A percentile compares a stretch with the other conserved stretches of the same genome.
Conservation (phyloP, 2,888 invertebrate genomes). For the Hemithea aestivaria region DNA sequence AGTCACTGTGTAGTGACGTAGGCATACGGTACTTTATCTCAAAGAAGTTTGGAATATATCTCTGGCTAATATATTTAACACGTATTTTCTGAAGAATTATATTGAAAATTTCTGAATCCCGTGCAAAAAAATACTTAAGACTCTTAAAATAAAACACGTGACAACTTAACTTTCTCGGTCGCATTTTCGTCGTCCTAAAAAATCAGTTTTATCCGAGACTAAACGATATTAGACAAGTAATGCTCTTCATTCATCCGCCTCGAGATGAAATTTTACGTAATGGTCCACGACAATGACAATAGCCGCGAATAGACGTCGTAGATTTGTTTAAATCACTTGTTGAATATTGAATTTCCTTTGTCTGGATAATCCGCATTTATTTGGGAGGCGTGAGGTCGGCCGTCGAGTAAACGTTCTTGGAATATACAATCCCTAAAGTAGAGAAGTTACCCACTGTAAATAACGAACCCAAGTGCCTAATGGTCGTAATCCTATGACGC, state of each 20-base stretch:
- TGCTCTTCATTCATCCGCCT: neutral
- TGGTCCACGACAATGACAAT: conserved; percentile 3
- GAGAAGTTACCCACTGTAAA: too few relatives aligned
- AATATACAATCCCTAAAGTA: too few relatives aligned
- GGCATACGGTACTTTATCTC: conserved; percentile 4
- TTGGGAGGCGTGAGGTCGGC: neutral
- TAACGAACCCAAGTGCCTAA: neutral
- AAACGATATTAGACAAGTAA: too few relatives aligned
- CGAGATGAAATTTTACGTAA: neutral
- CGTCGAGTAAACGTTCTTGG: conserved; percentile 1
- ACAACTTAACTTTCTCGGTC: too few relatives aligned
- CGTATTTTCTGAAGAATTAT: too few relatives aligned
- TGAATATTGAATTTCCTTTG: conserved; percentile 7
- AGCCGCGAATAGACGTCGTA: neutral
- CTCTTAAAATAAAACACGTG: too few relatives aligned
- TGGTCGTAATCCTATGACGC: too few relatives aligned
- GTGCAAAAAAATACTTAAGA: too few relatives aligned
- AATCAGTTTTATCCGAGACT: too few relatives aligned
- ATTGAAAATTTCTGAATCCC: too few relatives aligned
- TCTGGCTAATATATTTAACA: too few relatives aligned
- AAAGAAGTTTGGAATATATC: neutral
- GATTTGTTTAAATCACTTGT: conserved; percentile 14
- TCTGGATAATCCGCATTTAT: conserved; percentile 11
- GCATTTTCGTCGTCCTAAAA: too few relatives aligned
- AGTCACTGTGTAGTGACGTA: conserved; percentile 10